Conservation (phyloP, 2,888 invertebrate species). For the Tortrix viridana region DNA sequence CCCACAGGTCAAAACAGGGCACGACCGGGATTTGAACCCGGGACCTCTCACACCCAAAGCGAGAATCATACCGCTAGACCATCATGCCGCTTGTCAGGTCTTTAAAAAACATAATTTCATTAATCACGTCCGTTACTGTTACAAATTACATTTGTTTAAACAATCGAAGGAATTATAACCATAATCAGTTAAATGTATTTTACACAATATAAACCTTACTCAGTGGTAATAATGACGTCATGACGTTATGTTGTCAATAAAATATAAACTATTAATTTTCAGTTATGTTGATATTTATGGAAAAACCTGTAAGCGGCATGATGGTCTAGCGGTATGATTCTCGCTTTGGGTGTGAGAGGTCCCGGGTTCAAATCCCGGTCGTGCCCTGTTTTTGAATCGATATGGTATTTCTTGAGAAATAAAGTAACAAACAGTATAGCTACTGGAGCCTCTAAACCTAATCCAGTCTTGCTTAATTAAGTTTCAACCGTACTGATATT, state of each 20-base stretch:
- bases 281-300: not conserved
- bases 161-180: not conserved
- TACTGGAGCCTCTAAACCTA: too few species aligned
- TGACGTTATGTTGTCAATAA: too few species aligned
- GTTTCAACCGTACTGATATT: too few species aligned
- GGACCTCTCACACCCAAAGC: slow-evolving; percentile 64
- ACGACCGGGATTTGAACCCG: slow-evolving; percentile 52
- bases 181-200: too few species aligned
- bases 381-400: slow-evolving; percentile 53
- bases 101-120: too few species aligned
- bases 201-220: too few species aligned
- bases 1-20: slow-evolving; percentile 53
- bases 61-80: slow-evolving; percentile 75
- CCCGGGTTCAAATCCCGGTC: slow-evolving; percentile 78
- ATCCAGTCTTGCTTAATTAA: too few species aligned
- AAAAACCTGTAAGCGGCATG: not conserved
- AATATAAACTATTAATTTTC: too few species aligned
- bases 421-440: too few species aligned
- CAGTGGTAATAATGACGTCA: too few species aligned
- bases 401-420: too few species aligned
- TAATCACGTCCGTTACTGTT: too few species aligned
- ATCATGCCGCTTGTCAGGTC: slow-evolving; percentile 56
- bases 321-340: slow-evolving; percentile 53
- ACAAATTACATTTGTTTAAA: slow-evolving; percentile 1
- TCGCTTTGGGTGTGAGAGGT: slow-evolving; percentile 67